A percentile compares a stretch with the other conserved stretches of the same genome.
phyloP scores from a whole-genome alignment of 2,797 vertebrate genomes.

The Xenentodon cancila region DNA sequence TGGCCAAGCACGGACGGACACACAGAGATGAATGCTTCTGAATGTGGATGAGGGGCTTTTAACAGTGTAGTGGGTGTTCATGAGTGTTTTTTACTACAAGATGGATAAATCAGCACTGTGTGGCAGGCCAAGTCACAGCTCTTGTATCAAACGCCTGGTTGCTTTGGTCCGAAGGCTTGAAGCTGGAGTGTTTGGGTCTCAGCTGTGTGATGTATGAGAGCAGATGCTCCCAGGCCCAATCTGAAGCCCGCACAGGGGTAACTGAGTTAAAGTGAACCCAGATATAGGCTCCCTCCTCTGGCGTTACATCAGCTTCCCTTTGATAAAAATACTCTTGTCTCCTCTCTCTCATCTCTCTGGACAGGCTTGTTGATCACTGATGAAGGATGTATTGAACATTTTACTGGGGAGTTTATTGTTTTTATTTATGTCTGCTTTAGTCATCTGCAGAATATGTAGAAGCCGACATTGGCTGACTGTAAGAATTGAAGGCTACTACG shows the following conservation, averaged over 20 bases:
- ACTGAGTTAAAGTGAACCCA: conserved; percentile 72
- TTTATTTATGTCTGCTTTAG: conserved; percentile 27
- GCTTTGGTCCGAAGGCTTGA: conserved; percentile 47
- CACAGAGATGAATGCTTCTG: conserved; percentile 28
- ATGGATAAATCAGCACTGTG: conserved; percentile 19
- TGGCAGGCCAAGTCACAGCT: conserved; percentile 29
- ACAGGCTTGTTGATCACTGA: conserved; percentile 37
- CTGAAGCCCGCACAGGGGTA: conserved; percentile 59
- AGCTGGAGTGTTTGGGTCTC: conserved; percentile 56
- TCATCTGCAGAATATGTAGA: conserved; percentile 3
- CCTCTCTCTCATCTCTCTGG: conserved; percentile 6
- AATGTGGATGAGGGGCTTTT: conserved; percentile 19
- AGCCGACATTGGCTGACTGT: conserved; percentile 12
- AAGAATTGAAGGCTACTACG: not conserved
- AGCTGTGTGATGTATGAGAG: conserved; percentile 67
- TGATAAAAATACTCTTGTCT: conserved; percentile 60
- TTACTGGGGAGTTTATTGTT: conserved; percentile 51
- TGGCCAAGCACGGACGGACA: conserved; percentile 9
- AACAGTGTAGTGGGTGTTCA: not conserved
- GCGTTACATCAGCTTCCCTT: conserved; percentile 60
- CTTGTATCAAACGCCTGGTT: conserved; percentile 36
- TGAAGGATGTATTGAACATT: conserved; percentile 46
- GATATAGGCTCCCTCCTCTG: conserved; percentile 67
- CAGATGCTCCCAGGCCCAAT: conserved; percentile 66
- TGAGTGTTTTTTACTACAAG: conserved; percentile 8